Percentiles rank a stretch among this genome's conserved stretches.
Evolutionary conservation across 2,888 invertebrate species (phyloP).

Genomic region (Halictus quadricinctus): DNA sequence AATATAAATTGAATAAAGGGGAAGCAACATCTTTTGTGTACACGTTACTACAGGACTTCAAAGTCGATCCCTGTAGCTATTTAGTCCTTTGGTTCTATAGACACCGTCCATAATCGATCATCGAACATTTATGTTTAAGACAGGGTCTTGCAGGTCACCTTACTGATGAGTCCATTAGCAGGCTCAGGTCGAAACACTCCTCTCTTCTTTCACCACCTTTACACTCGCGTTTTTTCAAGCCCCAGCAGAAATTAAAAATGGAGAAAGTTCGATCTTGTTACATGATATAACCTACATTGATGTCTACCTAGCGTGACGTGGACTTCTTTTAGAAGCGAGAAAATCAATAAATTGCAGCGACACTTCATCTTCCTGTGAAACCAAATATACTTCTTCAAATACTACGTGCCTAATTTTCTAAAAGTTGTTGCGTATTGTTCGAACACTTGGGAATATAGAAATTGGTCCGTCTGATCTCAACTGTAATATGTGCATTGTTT

Average conservation of each 20-base stretch:
- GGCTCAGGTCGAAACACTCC: neutral
- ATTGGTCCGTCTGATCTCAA: neutral
- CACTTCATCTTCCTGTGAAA: neutral
- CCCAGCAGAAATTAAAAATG: neutral
- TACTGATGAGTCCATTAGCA: conserved; percentile 5
- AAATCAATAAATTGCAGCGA: neutral
- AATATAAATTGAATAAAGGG: neutral
- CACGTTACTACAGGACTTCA: neutral
- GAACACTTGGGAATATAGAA: neutral
- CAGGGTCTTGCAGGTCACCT: neutral
- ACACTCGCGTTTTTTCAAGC: neutral
- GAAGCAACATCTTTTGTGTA: neutral
- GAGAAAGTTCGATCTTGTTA: neutral
- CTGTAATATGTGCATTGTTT: no score
- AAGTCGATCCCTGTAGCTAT: neutral
- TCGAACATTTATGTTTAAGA: conserved; percentile 12
- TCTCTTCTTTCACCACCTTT: neutral
- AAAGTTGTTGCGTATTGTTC: neutral
- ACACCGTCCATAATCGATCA: conserved; percentile 11
- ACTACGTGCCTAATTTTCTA: neutral
- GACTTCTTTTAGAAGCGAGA: neutral
- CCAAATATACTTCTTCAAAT: neutral
- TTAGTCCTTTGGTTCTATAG: neutral
- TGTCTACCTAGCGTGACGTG: neutral
- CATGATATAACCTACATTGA: neutral